Evolutionary conservation across 2,113 vertebrate genomes (phyloP).

Genomic region (Furnarius figulus): DNA sequence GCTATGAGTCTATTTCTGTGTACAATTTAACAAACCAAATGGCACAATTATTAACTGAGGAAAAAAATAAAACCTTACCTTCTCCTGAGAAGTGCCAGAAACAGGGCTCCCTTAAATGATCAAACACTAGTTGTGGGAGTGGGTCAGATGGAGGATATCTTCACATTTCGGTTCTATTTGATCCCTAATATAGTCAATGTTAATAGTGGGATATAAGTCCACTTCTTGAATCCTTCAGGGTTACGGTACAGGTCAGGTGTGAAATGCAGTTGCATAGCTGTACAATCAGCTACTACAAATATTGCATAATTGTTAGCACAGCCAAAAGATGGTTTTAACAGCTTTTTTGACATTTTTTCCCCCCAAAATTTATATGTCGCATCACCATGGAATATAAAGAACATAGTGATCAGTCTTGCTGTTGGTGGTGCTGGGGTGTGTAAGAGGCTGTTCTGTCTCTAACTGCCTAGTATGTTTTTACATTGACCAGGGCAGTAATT

Average conservation of each 20-base stretch:
- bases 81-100: neutral
- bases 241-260: fast-evolving
- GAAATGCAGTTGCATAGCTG: fast-evolving
- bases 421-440: neutral
- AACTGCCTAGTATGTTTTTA: too few species aligned
- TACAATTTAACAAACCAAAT: neutral
- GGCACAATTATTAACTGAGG: neutral
- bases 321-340: neutral
- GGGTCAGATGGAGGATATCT: neutral
- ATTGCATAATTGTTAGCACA: neutral
- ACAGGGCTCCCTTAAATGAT: neutral
- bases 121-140: neutral
- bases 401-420: neutral
- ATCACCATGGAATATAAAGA: neutral
- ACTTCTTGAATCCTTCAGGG: too few species aligned
- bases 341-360: neutral
- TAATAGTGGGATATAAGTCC: neutral
- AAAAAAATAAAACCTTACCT: neutral
- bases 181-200: neutral
- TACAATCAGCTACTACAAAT: neutral
- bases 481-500: too few species aligned
- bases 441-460: too few species aligned
- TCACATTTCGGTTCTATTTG: neutral
- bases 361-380: neutral
- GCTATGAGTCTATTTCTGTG: neutral